Evolutionary conservation across 1,140 invertebrate genomes (phyloP), one percentile per base, ranked within the genome.

Genomic region (Drosophila virilis): DNA sequence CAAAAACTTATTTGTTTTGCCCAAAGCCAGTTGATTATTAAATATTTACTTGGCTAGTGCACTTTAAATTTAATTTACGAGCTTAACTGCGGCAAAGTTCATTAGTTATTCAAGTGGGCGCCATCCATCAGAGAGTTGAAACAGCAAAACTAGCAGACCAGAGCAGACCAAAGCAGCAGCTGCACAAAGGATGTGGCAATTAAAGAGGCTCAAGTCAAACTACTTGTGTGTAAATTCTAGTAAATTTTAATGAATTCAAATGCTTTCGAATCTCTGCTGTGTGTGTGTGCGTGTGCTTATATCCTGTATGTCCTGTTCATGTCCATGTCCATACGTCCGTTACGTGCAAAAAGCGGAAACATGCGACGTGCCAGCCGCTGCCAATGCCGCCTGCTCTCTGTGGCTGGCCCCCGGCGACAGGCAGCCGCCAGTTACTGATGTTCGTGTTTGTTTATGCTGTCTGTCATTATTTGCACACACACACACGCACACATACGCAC

Each of bases 221-320:
- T 55, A 75, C 54, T 69, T 72, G 42, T 74, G 61, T 37, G 10
- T 59, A 62, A 72, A 50, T 69, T 80, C 74, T 86, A 75, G 46
- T 74, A 74, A 78, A 79, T 80, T 88, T 83, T 83, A 89, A 88
- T 88, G 77, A 77, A 88, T 88, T 83, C 84, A 80, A 78, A 83
- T 62, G 76, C 48, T 58, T 61, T 61, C 22, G 67, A 70, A 60
- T 66, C 50, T 42, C 50, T 58, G 45, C 15, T 1, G 55, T 55
- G 50, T 58, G 62, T 42, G 32, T 52, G 42, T 43, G 58, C 9
- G 8, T 40, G 42, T 58, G 64, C 40, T 50, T 74, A 52, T 32
- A 28, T 50, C 50, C 54, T 52, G 13, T 60, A 10, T 52, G 50
- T 77, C 80, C 79, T 80, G 62, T 50, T 28, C 43, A 32, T 43